Evolutionary conservation across 2,113 vertebrate genomes (phyloP), one percentile per base, ranked within the genome.

Genomic region (Tragelaphus scriptus): DNA sequence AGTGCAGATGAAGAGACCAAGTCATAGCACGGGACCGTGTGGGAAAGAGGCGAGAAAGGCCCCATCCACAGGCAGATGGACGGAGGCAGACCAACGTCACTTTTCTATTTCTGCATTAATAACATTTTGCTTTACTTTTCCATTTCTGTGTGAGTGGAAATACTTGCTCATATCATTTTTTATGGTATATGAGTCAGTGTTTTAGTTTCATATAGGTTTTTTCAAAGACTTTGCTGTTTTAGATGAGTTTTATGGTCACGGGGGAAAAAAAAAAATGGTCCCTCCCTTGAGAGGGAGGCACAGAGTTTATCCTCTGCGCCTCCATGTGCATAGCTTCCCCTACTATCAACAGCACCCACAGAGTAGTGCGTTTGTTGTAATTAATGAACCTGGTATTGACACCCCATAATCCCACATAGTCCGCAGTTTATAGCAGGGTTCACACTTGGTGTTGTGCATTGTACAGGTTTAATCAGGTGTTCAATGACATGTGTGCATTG

Each of bases 21-120:
- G 80, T 59, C 68, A 28, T 36, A 36, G 16, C 59, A 26, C 0
- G 2, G 53, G 40, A 30, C 0, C 9, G 2, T 21, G 10, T 40
- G 81, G 21, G 1, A 30, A n/a, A 9, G 21, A 49, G 49, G 32
- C 13, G 75, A 71, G 21, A 59, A 32, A 53, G 25, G 6, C 19
- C 82, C 71, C 30, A 14, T 47, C 13, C 12, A 3, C 13, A 55
- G 2, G n/a, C 16, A 55, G 51, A 49, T 11, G 56, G 40, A 51
- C 4, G 1, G 61, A 75, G 1, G 7, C 63, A n/a, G 32, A 36
- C 17, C 23, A 49, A 5, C 32, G 15, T 68, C 5, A 11, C 61
- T 86, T 49, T 87, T 87, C 36, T 77, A 2, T 19, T 80, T 81
- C n/a, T 75, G 40, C 16, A 3, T 44, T 51, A n/a, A 28, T 80